phyloP scores from a whole-genome alignment of 92 coral and sea anemone genomes.

The Scolanthus callimorphus region DNA sequence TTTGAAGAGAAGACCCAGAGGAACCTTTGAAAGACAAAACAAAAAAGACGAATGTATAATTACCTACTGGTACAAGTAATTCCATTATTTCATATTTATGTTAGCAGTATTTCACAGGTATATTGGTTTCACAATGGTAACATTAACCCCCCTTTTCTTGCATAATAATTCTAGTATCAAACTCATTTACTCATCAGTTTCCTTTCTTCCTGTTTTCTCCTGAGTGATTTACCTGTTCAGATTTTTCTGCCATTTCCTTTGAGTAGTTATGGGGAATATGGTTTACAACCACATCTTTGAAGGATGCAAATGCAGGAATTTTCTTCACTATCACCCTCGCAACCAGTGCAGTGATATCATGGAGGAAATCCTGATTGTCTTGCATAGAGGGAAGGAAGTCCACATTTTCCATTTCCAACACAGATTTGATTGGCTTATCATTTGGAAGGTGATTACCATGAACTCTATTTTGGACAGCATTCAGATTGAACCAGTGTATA shows the following conservation, averaged over 20 bases:
- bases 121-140: too few species aligned
- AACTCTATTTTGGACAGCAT: slow-evolving; percentile 49
- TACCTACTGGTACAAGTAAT: too few species aligned
- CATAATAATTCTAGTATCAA: too few species aligned
- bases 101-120: too few species aligned
- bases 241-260: slow-evolving; percentile 21
- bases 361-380: slow-evolving; percentile 59
- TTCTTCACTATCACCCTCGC: slow-evolving; percentile 41
- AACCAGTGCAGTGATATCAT: slow-evolving; percentile 46
- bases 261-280: slow-evolving; percentile 63
- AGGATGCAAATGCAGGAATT: slow-evolving; percentile 42
- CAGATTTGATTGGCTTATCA: slow-evolving; percentile 22
- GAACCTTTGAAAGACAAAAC: too few species aligned
- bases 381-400: slow-evolving; percentile 46
- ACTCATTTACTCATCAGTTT: too few species aligned
- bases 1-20: too few species aligned
- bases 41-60: too few species aligned
- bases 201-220: too few species aligned
- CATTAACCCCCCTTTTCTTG: too few species aligned
- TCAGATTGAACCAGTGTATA: slow-evolving; percentile 71
- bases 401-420: slow-evolving; percentile 35
- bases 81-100: too few species aligned
- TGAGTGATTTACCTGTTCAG: background rate
- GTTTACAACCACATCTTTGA: slow-evolving; percentile 36
- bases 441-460: slow-evolving; percentile 16